Evolutionary conservation across 2,797 vertebrate genomes (phyloP), one percentile per base, ranked within the genome.

Genomic region (Gymnothorax javanicus): DNA sequence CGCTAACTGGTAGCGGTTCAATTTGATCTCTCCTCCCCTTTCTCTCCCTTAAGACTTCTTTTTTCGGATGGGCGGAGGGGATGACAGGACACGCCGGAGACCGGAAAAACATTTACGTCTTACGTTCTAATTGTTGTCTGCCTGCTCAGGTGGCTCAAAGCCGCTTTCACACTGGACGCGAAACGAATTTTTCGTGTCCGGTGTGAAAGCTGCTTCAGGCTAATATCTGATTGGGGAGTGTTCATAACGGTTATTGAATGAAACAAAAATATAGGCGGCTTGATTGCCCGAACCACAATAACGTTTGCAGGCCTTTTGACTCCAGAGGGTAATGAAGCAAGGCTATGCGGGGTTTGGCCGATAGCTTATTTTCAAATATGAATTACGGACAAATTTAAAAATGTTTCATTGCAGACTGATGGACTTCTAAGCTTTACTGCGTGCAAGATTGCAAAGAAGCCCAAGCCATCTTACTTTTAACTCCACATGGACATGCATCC

Each of bases 1-100:
- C 90, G 93, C 95, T 93, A 90, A 94, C 93, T 91, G 93, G 86
- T 87, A 91, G 92, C 93, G 93, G 93, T 93, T 94, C 93, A 71
- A 73, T 54, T 67, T 23, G 25, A 85, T 93, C 93, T 33, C 91
- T 91, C 90, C 90, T 27, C 89, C 79, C 82, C 43, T 71, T 82
- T 84, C 83, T 84, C 77, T 57, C 86, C 69, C 84, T 81, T 82
- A 73, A 81, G 57, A 33, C 20, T 56, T 69, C 86, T 82, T 86
- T 62, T 82, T 62, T 81, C 59, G 50, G 33, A 11, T 54, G 17
- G 43, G 75, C 43, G 13, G 75, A 52, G 52, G 43, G 77, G 52
- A 9, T 7, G 23, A 81, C 77, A 23, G 17, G 54, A 6, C 77
- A 20, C 77, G 9, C 6, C 56, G 77, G 12, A 81, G 54, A 54